These are phyloP conservation scores for Passerina amoena DNA, from an alignment of 2,113 vertebrate species.

Conservation along the genomic window DNA sequence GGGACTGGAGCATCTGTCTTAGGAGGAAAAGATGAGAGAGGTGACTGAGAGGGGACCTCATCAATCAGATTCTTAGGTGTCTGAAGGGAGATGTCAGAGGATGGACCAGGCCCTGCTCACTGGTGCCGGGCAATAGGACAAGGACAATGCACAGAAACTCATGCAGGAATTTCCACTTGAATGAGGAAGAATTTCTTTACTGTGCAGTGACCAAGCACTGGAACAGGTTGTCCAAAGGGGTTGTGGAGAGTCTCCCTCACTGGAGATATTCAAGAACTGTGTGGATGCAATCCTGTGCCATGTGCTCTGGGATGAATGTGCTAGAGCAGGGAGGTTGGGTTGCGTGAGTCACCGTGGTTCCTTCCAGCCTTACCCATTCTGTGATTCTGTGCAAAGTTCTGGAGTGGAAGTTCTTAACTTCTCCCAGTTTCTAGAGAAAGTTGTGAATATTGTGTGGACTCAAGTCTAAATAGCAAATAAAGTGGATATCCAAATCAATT, in stretches of 20 bases:
- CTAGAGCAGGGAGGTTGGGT: not conserved
- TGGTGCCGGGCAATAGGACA: accelerated
- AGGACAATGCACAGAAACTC: not conserved
- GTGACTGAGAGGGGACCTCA: not conserved
- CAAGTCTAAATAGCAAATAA: not conserved
- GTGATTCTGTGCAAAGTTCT: not conserved
- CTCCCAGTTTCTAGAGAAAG: not conserved
- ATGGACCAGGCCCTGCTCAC: not conserved
- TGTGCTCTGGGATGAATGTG: not conserved
- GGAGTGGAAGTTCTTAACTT: not conserved
- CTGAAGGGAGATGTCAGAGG: not conserved
- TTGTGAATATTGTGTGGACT: not conserved
- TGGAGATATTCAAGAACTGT: not conserved
- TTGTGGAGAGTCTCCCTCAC: not conserved
- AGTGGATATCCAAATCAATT: not conserved
- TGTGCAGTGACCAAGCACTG: not conserved
- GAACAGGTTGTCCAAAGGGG: not conserved
- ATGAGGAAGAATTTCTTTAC: not conserved
- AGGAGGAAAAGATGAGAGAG: not conserved
- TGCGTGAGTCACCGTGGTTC: accelerated
- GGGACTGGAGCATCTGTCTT: not conserved
- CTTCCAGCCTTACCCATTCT: not conserved
- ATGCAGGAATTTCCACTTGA: not conserved
- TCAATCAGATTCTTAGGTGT: not conserved
- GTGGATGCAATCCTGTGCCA: accelerated